Conservation (phyloP, 1,140 invertebrate species). For the Vollenhovia emeryi region DNA sequence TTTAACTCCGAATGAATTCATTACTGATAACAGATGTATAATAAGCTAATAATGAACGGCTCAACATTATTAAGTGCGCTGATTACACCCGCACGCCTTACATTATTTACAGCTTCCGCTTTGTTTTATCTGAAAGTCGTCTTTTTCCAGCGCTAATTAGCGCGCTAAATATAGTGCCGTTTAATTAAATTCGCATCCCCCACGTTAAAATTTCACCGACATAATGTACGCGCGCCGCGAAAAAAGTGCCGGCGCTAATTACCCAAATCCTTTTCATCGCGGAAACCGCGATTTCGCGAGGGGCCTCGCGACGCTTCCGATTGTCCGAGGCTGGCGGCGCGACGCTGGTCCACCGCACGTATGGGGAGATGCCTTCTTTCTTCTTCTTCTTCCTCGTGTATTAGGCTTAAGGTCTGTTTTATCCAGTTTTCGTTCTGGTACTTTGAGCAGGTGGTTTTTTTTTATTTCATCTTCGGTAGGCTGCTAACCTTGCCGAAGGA, state of each 20-base stretch:
- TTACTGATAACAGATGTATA: slow-evolving; percentile 1
- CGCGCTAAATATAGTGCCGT: slow-evolving; percentile 26
- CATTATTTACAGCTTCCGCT: slow-evolving; percentile 34
- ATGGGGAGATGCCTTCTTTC: too few species aligned
- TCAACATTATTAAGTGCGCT: slow-evolving; percentile 17
- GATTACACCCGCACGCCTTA: slow-evolving; percentile 14
- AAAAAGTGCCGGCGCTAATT: slow-evolving; percentile 35
- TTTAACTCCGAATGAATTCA: slow-evolving; percentile 14
- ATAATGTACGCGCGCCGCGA: slow-evolving; percentile 18
- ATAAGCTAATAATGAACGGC: slow-evolving; percentile 27
- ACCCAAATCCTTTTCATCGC: not conserved
- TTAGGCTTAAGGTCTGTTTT: too few species aligned
- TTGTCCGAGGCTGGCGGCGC: not conserved
- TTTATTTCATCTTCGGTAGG: too few species aligned
- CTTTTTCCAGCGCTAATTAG: slow-evolving; percentile 42
- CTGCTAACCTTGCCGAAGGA: too few species aligned
- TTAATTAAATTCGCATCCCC: slow-evolving; percentile 54
- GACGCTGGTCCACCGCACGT: not conserved
- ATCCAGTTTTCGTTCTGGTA: too few species aligned
- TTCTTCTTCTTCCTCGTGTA: too few species aligned
- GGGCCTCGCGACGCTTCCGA: not conserved
- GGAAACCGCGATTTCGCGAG: not conserved
- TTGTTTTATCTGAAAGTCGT: slow-evolving; percentile 20
- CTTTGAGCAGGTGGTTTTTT: too few species aligned
- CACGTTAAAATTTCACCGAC: slow-evolving; percentile 37